Base-by-base conservation (phyloP, 2,888 invertebrate genomes). In the Dorcus hopei region DNA sequence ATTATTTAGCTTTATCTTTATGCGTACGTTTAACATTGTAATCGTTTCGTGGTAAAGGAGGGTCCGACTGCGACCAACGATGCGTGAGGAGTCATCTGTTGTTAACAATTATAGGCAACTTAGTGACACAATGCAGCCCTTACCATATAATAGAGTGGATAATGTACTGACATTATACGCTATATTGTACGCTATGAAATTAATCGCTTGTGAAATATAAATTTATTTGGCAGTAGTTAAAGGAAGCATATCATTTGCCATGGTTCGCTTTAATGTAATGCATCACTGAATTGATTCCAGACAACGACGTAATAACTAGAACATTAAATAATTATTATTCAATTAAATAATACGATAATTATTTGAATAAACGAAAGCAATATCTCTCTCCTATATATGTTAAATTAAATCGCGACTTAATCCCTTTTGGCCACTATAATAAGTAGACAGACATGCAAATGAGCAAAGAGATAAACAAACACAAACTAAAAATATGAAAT, bases 61-160 rank as follows among this genome's bases (percentile, higher is more conserved):
- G 52, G 52, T 48, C 26, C 54, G 23, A 52, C 45, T 40, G 43
- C 23, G 53, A n/a, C 38, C 73, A 69, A 61, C 72, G 69, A 67
- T 67, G 70, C 75, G 66, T 73, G 68, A 73, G 74, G 72, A 75
- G 77, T 76, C 76, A 74, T 73, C 75, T 74, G 75, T 74, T 77
- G 75, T 76, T 74, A 76, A 76, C 77, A 77, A 77, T 77, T 77
- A 77, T 74, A 75, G 76, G 73, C 75, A 76, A 77, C 75, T 75
- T 76, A 77, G 77, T 69, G 74, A 75, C 75, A 77, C 76, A 77
- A 77, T 76, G 70, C 73, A 73, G 71, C 73, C 75, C 74, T 72
- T 70, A 68, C 72, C 70, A 70, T 71, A 75, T 75, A 75, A 75
- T 75, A 72, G 74, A 74, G 66, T 73, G 71, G 68, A 74, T 74